Base-by-base conservation (phyloP, 2,797 vertebrate species). In the Halcyon smyrnensis region DNA sequence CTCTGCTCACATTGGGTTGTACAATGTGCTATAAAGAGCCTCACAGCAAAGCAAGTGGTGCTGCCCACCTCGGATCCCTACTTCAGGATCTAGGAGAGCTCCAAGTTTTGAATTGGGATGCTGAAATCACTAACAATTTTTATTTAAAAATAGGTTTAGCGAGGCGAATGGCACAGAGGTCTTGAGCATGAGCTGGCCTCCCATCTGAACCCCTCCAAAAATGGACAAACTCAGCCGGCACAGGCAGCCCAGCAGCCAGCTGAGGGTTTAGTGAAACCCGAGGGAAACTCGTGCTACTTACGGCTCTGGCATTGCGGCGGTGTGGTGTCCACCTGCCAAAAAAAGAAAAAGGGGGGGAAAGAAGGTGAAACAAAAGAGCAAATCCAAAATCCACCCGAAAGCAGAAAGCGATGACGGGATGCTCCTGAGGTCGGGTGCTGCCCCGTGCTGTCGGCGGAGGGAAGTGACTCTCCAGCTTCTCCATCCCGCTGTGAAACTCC, bases 251-350 rank as follows among this genome's bases (percentile, higher is more conserved):
- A 4, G 23, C 1, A 1, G 43, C 53, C 12, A 6, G 51, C 8
- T 0, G 0, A 32, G 60, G 65, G 3, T 43, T 32, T 6, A 1
- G 5, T 17, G 13, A 64, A 60, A 27, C 11, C 18, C 15, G 0
- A 18, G 59, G 41, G 36, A 20, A 24, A 24, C 5, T 6, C 0
- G 1, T 10, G 15, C 8, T 94, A 98, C 98, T 98, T 86, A 98
- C 98, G 96, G 95, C 97, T 98, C 98, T 0, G 98, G 98, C 98
- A 98, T 98, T 16, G 87, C 11, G 68, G n/a, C 1, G 19, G 18
- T 5, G 17, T 2, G 39, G 9, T 46, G 63, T 12, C 88, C 20
- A 9, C 92, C 98, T 98, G 74, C 2, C 12, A 64, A 20, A 48
- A 19, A 36, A 11, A 37, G 7, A 13, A 13, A 9, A 18, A 8